Percentiles rank a stretch among this genome's conserved stretches.
These are phyloP conservation scores for Geophilus truncorum DNA, from an alignment of 2,888 invertebrate genomes.

Conservation along the genomic window DNA sequence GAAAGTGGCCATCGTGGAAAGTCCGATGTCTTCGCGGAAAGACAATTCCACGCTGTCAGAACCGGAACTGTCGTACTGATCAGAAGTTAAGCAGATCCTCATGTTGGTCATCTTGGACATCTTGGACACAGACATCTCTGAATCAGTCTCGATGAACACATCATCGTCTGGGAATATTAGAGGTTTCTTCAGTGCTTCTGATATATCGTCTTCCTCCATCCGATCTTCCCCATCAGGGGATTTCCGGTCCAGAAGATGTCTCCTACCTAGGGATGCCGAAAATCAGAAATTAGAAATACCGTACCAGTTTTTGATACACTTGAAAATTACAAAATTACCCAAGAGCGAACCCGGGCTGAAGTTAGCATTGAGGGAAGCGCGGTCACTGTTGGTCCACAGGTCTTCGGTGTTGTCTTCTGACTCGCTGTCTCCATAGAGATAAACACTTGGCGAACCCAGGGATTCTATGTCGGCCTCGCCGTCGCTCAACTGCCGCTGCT, in stretches of 20 bases:
- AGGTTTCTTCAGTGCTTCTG: not conserved
- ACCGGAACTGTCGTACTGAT: slow-evolving; percentile 43
- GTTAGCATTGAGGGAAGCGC: slow-evolving; percentile 33
- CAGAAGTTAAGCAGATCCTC: slow-evolving; percentile 39
- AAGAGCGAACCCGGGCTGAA: slow-evolving; percentile 33
- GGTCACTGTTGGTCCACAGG: not conserved
- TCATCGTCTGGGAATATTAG: not conserved
- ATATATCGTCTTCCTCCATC: not conserved
- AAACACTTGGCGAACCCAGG: not conserved
- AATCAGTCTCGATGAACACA: not conserved
- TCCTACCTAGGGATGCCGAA: too few relatives aligned
- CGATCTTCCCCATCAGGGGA: slow-evolving; percentile 32
- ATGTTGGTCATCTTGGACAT: too few relatives aligned
- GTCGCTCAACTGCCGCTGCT: not conserved
- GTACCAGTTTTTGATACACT: too few relatives aligned
- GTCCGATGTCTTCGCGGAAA: slow-evolving; percentile 38
- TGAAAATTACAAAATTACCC: too few relatives aligned
- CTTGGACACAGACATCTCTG: not conserved
- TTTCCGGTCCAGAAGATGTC: not conserved
- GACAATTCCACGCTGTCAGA: slow-evolving; percentile 43
- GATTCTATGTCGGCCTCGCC: slow-evolving; percentile 26
- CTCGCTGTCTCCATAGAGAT: not conserved
- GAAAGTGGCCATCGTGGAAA: slow-evolving; percentile 41
- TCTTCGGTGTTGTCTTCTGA: not conserved
- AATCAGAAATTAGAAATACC: too few relatives aligned